These are phyloP conservation scores for Enteromius fasciolatus DNA, from an alignment of 2,797 vertebrate species.

Conservation along the genomic window DNA sequence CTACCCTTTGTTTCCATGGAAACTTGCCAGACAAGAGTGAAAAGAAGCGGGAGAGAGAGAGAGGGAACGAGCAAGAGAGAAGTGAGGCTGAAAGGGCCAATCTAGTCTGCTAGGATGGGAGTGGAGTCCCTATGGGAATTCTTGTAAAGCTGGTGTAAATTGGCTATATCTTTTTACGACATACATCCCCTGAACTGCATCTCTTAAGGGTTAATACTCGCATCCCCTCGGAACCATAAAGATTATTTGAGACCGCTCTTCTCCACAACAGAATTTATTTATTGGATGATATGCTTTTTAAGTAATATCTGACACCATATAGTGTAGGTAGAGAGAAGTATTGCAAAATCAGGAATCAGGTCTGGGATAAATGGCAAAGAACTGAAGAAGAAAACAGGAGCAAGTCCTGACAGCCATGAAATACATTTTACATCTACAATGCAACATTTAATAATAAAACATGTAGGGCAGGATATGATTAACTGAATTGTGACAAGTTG, in stretches of 20 bases:
- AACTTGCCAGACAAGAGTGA: conserved; percentile 75
- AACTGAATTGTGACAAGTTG: background rate
- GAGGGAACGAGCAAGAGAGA: conserved; percentile 2
- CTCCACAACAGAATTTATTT: conserved; percentile 33
- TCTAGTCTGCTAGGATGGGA: conserved; percentile 68
- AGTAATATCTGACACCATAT: conserved; percentile 21
- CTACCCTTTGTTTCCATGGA: conserved; percentile 82
- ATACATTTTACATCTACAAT: background rate
- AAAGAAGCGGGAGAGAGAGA: conserved; percentile 67
- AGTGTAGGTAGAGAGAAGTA: background rate
- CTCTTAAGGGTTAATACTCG: conserved; percentile 42
- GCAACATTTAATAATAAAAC: background rate
- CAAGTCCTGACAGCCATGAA: background rate
- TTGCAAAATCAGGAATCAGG: background rate
- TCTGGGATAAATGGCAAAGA: background rate
- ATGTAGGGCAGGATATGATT: background rate
- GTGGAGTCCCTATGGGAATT: conserved; percentile 68
- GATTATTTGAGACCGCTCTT: conserved; percentile 27
- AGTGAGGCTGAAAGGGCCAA: conserved; percentile 68
- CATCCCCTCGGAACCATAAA: conserved; percentile 49
- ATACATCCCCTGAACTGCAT: conserved; percentile 44
- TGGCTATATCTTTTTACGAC: conserved; percentile 55
- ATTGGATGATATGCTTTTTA: conserved; percentile 35
- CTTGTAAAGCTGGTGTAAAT: conserved; percentile 62
- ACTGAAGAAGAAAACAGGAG: background rate